These are phyloP conservation scores for Amniataba percoides DNA, from an alignment of 2,797 vertebrate species.

Conservation along the genomic window DNA sequence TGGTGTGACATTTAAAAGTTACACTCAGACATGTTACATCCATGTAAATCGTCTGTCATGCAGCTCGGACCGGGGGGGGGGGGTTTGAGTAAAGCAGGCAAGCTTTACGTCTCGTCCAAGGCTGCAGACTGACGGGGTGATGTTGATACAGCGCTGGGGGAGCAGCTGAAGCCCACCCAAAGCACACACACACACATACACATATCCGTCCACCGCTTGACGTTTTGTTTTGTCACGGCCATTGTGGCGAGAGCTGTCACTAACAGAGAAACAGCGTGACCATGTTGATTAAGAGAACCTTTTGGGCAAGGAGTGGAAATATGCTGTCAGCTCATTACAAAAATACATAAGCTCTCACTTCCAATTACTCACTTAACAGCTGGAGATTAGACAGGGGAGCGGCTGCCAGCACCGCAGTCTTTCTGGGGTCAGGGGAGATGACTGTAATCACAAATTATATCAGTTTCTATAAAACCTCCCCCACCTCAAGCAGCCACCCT, in stretches of 20 bases:
- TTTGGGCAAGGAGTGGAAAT: constrained; percentile 85
- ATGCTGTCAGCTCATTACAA: constrained; percentile 89
- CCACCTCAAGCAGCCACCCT: constrained; percentile 28
- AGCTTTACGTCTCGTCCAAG: constrained; percentile 43
- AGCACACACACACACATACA: constrained; percentile 34
- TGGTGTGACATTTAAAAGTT: constrained; percentile 32
- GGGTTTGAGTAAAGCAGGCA: constrained; percentile 59
- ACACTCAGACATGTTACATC: constrained; percentile 50
- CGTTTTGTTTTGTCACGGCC: constrained; percentile 84
- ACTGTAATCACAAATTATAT: constrained; percentile 83
- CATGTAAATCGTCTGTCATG: constrained; percentile 55
- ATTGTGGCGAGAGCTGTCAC: constrained; percentile 87
- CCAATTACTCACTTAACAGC: constrained; percentile 90
- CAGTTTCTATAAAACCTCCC: constrained; percentile 62
- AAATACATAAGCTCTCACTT: constrained; percentile 92
- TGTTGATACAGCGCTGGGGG: constrained; percentile 49
- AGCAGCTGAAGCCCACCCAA: constrained; percentile 69
- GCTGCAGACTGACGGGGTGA: constrained; percentile 51
- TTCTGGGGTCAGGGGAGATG: constrained; percentile 81
- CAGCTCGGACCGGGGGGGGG: constrained; percentile 44
- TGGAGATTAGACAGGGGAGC: constrained; percentile 83
- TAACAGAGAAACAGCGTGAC: constrained; percentile 87
- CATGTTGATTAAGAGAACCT: constrained; percentile 85
- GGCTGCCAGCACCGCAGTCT: constrained; percentile 83
- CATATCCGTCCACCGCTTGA: constrained; percentile 71